Evolutionary conservation across 2,888 invertebrate genomes (phyloP).

Genomic region (Tenthredo livida): DNA sequence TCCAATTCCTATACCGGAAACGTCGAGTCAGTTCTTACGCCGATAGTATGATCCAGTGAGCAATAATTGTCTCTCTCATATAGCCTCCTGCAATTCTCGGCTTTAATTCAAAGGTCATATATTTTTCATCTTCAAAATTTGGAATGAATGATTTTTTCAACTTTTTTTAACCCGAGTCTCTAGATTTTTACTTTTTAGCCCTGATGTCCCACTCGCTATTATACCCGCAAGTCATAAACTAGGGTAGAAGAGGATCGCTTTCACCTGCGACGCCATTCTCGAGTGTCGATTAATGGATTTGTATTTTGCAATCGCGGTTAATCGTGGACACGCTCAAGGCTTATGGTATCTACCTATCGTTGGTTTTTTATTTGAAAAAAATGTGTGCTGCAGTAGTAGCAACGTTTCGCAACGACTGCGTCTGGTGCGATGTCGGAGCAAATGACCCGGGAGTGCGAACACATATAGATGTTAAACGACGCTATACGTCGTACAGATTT

Average conservation of each 20-base stretch:
- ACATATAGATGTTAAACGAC: slow-evolving; percentile 3
- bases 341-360: neutral
- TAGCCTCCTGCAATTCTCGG: neutral
- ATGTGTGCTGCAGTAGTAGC: neutral
- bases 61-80: neutral
- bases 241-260: slow-evolving; percentile 23
- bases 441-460: slow-evolving; percentile 20
- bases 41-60: neutral
- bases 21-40: neutral
- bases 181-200: neutral
- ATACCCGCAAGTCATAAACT: neutral
- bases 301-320: slow-evolving; percentile 18
- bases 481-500: neutral
- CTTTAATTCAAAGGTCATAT: neutral
- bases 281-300: slow-evolving; percentile 29
- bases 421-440: neutral
- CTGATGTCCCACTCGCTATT: neutral
- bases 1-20: slow-evolving; percentile 32
- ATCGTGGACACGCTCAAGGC: slow-evolving; percentile 2
- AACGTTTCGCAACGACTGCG: slow-evolving; percentile 23
- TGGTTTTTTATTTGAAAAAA: neutral
- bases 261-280: neutral
- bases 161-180: neutral
- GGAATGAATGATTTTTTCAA: neutral
- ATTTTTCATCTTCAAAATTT: neutral